Evolutionary conservation across 1,140 invertebrate species (phyloP).

Genomic region (Scaptodrosophila lebanonensis): DNA sequence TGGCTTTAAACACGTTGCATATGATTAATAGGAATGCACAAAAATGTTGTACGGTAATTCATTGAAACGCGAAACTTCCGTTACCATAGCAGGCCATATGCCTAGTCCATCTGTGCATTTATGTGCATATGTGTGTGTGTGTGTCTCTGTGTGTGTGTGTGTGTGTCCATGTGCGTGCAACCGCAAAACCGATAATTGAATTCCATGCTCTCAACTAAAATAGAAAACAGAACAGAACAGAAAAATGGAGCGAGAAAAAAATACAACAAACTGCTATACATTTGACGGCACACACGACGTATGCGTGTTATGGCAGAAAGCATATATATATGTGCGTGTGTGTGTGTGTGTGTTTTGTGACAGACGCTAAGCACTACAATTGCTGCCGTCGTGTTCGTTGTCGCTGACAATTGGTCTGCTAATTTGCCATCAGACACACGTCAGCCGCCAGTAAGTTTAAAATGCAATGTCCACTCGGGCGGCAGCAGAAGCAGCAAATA

Average conservation of each 20-base stretch:
- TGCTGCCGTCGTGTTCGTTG: slow-evolving; percentile 19
- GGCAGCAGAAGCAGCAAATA: no score
- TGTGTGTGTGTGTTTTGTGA: neutral
- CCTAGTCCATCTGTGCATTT: neutral
- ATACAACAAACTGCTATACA: no score
- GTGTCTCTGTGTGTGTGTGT: no score
- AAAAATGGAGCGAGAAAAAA: no score
- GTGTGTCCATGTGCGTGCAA: no score
- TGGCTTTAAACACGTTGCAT: slow-evolving; percentile 36
- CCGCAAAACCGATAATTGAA: slow-evolving; percentile 37
- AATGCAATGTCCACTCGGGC: no score
- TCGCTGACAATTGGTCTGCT: slow-evolving; percentile 63
- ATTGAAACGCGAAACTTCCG: slow-evolving; percentile 39
- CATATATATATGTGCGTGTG: slow-evolving; percentile 2
- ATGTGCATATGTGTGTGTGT: no score
- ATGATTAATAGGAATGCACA: slow-evolving; percentile 47
- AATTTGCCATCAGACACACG: slow-evolving; percentile 60
- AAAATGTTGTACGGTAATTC: slow-evolving; percentile 37
- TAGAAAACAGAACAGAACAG: no score
- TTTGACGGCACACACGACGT: slow-evolving; percentile 3
- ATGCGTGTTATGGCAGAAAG: slow-evolving; percentile 2
- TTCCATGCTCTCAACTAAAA: slow-evolving; percentile 10
- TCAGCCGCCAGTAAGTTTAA: slow-evolving; percentile 11
- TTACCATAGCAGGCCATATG: no score
- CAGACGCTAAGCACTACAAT: no score